Conservation (phyloP, 2,797 vertebrate species). For the Octomys mimax region DNA sequence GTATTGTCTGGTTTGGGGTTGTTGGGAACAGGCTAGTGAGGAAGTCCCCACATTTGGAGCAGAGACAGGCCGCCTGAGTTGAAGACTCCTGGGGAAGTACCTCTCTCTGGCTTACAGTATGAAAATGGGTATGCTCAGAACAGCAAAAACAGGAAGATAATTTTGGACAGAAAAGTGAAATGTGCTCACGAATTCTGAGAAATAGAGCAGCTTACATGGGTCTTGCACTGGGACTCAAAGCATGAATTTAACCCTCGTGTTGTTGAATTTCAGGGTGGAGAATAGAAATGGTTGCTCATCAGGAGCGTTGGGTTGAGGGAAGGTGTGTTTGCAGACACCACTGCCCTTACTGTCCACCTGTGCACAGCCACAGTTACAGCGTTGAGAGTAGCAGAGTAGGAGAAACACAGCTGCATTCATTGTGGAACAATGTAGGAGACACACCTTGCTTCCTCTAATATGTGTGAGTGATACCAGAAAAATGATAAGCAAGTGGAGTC, state of each 20-base stretch:
- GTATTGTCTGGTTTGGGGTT: not conserved
- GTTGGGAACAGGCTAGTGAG: not conserved
- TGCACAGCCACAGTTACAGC: not conserved
- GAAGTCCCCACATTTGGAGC: not conserved
- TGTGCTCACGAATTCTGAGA: not conserved
- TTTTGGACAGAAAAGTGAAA: not conserved
- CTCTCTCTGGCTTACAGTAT: not conserved
- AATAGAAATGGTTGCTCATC: not conserved
- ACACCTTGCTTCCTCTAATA: not conserved
- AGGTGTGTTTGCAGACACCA: not conserved
- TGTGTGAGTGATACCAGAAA: not conserved
- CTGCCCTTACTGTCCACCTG: not conserved
- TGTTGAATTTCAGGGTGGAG: conserved; percentile 62
- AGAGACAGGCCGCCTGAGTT: not conserved
- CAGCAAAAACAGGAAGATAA: not conserved
- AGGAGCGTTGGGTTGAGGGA: not conserved
- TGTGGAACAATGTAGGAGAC: conserved; percentile 37
- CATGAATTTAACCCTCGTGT: not conserved
- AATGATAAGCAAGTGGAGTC: conserved; percentile 45
- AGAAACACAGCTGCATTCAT: conserved; percentile 58
- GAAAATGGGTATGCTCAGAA: conserved; percentile 5
- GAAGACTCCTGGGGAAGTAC: not conserved
- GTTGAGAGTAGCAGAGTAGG: conserved; percentile 41
- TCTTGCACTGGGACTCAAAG: not conserved
- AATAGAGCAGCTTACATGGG: not conserved